These are phyloP conservation scores for Thumatha senex DNA, from an alignment of 2,888 invertebrate genomes.

Conservation along the genomic window DNA sequence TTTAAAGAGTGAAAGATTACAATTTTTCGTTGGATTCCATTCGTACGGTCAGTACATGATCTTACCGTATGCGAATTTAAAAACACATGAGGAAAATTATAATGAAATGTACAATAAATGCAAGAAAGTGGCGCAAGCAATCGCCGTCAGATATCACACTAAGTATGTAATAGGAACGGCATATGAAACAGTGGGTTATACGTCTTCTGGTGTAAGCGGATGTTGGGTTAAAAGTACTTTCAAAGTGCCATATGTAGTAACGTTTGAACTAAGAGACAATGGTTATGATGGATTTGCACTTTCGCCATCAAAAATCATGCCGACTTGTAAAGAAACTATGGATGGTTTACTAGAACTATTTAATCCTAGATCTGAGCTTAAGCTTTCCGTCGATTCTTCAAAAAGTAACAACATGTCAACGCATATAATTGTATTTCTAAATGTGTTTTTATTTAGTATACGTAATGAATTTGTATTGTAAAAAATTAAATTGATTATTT, in stretches of 20 bases:
- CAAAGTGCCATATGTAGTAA: slow-evolving; percentile 85
- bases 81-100: slow-evolving; percentile 61
- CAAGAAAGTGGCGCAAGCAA: slow-evolving; percentile 23
- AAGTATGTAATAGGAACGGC: slow-evolving; percentile 57
- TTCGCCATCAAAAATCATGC: slow-evolving; percentile 85
- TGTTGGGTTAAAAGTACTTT: slow-evolving; percentile 89
- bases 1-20: slow-evolving; percentile 52
- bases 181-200: slow-evolving; percentile 65
- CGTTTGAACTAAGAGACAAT: slow-evolving; percentile 86
- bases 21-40: slow-evolving; percentile 85
- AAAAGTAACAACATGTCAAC: background rate
- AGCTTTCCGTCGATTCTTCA: too few species aligned
- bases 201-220: slow-evolving; percentile 85
- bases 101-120: slow-evolving; percentile 56
- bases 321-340: slow-evolving; percentile 84
- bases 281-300: slow-evolving; percentile 86
- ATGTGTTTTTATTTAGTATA: slow-evolving; percentile 32
- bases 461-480: slow-evolving; percentile 49
- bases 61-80: slow-evolving; percentile 78
- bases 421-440: background rate
- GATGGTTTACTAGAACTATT: slow-evolving; percentile 70
- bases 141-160: slow-evolving; percentile 42
- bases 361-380: slow-evolving; percentile 5
- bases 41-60: slow-evolving; percentile 85
- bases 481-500: slow-evolving; percentile 18